A percentile compares a stretch with the other conserved stretches of the same genome.
These are phyloP conservation scores for Clitarchus hookeri DNA, from an alignment of 2,888 invertebrate species.

Conservation along the genomic window DNA sequence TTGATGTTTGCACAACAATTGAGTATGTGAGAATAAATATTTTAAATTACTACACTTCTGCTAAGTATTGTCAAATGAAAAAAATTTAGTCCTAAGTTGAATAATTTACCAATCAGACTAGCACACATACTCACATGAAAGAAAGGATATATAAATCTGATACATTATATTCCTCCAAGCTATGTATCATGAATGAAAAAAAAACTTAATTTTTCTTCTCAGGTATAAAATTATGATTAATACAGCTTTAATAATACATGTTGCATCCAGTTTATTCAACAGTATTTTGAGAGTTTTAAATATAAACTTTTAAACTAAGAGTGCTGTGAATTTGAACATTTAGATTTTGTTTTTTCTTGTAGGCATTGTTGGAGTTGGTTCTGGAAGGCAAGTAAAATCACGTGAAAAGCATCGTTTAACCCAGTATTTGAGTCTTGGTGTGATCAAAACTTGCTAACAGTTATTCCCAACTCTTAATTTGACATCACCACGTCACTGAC, in stretches of 20 bases:
- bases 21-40: too few relatives aligned
- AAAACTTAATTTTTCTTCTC: too few relatives aligned
- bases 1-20: too few relatives aligned
- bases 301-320: neutral
- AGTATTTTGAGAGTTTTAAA: neutral
- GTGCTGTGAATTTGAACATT: neutral
- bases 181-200: too few relatives aligned
- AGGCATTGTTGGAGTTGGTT: slow-evolving; percentile 55
- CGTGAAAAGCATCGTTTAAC: slow-evolving; percentile 29
- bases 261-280: neutral
- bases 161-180: too few relatives aligned
- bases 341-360: slow-evolving; percentile 49
- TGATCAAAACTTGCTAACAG: slow-evolving; percentile 25
- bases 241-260: neutral
- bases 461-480: neutral
- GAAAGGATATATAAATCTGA: too few relatives aligned
- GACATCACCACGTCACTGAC: neutral
- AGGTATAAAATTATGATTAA: too few relatives aligned
- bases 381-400: slow-evolving; percentile 53
- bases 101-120: too few relatives aligned
- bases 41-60: too few relatives aligned
- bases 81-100: too few relatives aligned
- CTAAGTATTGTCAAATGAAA: too few relatives aligned
- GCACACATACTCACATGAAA: too few relatives aligned
- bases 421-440: slow-evolving; percentile 34